phyloP scores from a whole-genome alignment of 2,113 vertebrate species.

The Chloroceryle aenea region DNA sequence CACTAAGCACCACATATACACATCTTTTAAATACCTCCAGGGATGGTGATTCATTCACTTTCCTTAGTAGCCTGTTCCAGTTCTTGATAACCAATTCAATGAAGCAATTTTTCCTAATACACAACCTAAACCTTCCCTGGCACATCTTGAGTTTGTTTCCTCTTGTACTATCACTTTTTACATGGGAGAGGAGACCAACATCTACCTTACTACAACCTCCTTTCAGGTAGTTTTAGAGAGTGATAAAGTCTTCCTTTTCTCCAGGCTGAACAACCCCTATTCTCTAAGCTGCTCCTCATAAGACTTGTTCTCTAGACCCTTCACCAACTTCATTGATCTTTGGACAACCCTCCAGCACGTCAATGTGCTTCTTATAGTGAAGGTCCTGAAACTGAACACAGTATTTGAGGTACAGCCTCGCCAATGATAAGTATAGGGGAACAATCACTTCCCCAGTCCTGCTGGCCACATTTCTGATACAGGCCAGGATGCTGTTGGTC shows the following conservation, averaged over 20 bases:
- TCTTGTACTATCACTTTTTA: not conserved
- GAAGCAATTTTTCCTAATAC: not conserved
- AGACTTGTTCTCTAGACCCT: not conserved
- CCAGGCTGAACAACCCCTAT: not conserved
- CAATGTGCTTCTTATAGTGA: not conserved
- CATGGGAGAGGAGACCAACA: not conserved
- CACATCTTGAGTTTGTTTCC: not conserved
- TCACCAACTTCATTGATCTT: not conserved
- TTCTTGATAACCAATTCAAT: rapidly evolving
- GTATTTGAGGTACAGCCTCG: not conserved
- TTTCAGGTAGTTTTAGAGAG: not conserved
- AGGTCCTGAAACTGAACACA: not conserved
- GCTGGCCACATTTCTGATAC: not conserved
- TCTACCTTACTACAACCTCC: not conserved
- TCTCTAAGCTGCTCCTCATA: not conserved
- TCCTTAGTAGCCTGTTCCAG: not conserved
- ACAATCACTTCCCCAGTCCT: not conserved
- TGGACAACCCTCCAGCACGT: not conserved
- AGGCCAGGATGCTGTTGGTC: not conserved
- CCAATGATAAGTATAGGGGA: no score
- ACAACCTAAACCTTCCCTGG: not conserved
- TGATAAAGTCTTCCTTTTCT: not conserved
- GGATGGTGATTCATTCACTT: not conserved
- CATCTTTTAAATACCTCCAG: not conserved
- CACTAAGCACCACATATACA: not conserved